Evolutionary conservation across 30 jellyfish, hydroid and myxozoan species (phyloP), one percentile per base, ranked within the genome.

Genomic region (Aurelia aurita complex sp. Pacific): DNA sequence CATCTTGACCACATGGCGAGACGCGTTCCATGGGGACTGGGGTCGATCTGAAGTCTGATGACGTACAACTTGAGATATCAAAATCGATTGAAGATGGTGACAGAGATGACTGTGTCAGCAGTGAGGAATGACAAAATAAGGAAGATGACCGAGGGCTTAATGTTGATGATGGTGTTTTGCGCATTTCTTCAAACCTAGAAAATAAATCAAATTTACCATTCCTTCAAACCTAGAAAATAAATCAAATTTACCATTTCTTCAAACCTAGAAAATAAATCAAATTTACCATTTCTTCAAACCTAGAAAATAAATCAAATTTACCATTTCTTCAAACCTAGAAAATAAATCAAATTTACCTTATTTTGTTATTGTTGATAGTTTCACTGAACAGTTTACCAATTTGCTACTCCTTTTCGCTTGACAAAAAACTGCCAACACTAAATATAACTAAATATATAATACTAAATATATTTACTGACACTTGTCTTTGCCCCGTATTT

Each of bases 1-100:
- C 95, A 69, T 81, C 97, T 67, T 89, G 97, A 19, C 97, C 94
- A 70, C 91, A 89, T 38, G 97, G 97, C 5, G 93, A 80, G 11
- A 82, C 57, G 65, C 97, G 89, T 67, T 77, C 90, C 77, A 63
- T 15, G 61, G 90, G 89, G 51, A 86, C 79, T 8, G 89, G 86
- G 2, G 93, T 79, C 14, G 88, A 69, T n/a, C 67, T 51, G 69
- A 82, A 42, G 35, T 78, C 95, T 7, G 97, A 84, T 64, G 88
- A 76, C 14, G 67, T 46, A 38, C 79, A 73, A 64, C 92, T 84
- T 32, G 96, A 79, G 51, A 91, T 42, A 67, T 91, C 95, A 36
- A 83, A 76, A 60, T 91, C 97, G 52, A 76, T 34, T 16, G 92
- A 73, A 13, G 91, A 73, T 34, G 95, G 95, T 16, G 95, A 83